Evolutionary conservation across 2,797 vertebrate genomes (phyloP).

Genomic region (Macroramphosus scolopax): DNA sequence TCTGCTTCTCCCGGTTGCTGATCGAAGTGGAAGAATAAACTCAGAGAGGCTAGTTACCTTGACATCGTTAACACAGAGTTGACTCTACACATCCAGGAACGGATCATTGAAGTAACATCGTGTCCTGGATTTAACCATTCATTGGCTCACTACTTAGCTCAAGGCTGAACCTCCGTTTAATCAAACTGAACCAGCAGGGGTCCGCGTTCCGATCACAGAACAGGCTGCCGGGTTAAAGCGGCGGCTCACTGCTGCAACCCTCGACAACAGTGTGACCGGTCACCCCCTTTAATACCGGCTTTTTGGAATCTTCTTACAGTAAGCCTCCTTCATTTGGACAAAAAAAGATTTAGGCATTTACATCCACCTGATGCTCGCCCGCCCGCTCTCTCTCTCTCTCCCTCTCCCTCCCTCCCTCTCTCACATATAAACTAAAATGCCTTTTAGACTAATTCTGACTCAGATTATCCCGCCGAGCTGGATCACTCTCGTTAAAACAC

Average conservation of each 20-base stretch:
- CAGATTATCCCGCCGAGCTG: conserved; percentile 31
- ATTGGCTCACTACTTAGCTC: neutral
- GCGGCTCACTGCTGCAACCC: conserved; percentile 4
- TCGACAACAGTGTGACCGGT: conserved; percentile 23
- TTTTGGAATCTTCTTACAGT: conserved; percentile 67
- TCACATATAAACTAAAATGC: conserved; percentile 6
- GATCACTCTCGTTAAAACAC: no score
- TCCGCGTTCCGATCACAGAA: neutral
- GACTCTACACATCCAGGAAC: no score
- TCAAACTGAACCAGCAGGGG: conserved; percentile 54
- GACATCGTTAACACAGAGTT: no score
- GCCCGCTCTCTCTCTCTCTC: conserved; percentile 1
- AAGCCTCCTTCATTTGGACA: conserved; percentile 51
- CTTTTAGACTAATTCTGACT: conserved; percentile 18
- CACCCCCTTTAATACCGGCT: conserved; percentile 50
- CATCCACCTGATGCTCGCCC: conserved; percentile 7
- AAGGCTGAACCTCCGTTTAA: conserved; percentile 40
- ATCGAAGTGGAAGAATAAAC: no score
- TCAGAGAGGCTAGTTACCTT: no score
- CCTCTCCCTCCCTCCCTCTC: neutral
- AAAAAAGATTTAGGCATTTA: conserved; percentile 36
- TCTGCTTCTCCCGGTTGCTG: no score
- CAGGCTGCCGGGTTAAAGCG: neutral
- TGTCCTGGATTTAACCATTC: neutral
- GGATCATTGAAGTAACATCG: neutral